Base-by-base conservation (phyloP, 2,797 vertebrate genomes). In the Chiloscyllium punctatum region DNA sequence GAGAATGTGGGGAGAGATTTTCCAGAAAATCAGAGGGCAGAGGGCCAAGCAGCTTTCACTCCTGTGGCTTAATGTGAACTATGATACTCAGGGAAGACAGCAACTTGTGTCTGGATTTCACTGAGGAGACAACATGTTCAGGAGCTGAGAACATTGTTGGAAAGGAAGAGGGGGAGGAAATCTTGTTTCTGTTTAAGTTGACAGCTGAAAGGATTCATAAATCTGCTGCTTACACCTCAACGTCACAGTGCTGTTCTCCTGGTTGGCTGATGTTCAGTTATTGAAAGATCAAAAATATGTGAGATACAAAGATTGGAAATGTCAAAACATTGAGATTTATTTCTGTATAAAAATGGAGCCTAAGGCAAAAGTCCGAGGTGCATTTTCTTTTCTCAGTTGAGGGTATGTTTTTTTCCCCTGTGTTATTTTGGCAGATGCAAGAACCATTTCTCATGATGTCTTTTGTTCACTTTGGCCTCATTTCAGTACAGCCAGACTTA, bases 381-480 rank as follows among this genome's bases (percentile, higher is more conserved):
- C 57, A 33, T 91, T 66, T 33, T 91, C 88, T n/a, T 92, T 48
- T 42, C 92, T 69, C 62, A 42, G 37, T 92, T 51, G 90, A 68
- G 87, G 69, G 21, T 15, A 0, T 18, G 15, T 86, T 51, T 86
- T 37, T 69, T 68, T 48, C 37, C 25, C 2, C 92, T 48, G 23
- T 72, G 42, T 2, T 74, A 16, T 77, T 95, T 18, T 51, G 71
- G 18, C 71, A 18, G 33, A 74, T 16, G 74, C 42, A 95, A 33
- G 51, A 53, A 95, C 94, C 27, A n/a, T 57, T n/a, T 74, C 51
- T 72, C 71, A 95, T 95, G 48, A 8, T 57, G 48, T 15, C 30
- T 95, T 62, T 95, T 95, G 71, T 95, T 95, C 48, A 1, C 94
- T 72, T 95, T 95, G 94, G 71, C 94, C 71, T 74, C 27, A 21